Conservation (phyloP, 2,797 vertebrate genomes). For the Hapalemur alaotrensis region DNA sequence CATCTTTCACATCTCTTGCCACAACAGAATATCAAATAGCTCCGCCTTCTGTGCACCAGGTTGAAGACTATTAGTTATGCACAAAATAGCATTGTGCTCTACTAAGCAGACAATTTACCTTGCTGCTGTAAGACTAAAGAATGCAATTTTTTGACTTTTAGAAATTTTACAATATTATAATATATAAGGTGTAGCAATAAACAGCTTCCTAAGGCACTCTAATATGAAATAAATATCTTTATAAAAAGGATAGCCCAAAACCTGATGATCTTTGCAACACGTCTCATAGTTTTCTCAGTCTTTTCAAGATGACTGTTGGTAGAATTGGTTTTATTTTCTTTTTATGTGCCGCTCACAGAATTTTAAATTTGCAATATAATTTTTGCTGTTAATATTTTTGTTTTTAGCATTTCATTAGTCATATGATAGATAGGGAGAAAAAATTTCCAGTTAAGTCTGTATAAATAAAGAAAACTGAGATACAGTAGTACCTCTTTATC, state of each 20-base stretch:
- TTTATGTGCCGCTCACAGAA: background rate
- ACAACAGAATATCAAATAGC: background rate
- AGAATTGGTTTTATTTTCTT: background rate
- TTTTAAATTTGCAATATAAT: background rate
- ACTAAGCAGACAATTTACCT: background rate
- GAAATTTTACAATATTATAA: background rate
- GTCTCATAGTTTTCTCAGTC: background rate
- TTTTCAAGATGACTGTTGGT: background rate
- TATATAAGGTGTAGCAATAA: background rate
- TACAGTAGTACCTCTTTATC: background rate
- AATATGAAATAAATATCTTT: background rate
- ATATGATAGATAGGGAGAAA: background rate
- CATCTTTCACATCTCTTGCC: background rate
- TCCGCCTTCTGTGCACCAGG: background rate
- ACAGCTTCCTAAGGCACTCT: background rate
- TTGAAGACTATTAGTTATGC: background rate
- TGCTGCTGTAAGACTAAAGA: background rate
- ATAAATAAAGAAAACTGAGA: background rate
- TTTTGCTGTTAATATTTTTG: background rate
- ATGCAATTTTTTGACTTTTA: slow-evolving; percentile 30
- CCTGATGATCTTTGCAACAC: background rate
- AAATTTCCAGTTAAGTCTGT: background rate
- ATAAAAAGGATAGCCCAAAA: background rate
- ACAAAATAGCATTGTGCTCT: background rate
- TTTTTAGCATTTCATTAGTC: background rate